Evolutionary conservation across 2,888 invertebrate genomes (phyloP).

Genomic region (Chelonus formosanus): DNA sequence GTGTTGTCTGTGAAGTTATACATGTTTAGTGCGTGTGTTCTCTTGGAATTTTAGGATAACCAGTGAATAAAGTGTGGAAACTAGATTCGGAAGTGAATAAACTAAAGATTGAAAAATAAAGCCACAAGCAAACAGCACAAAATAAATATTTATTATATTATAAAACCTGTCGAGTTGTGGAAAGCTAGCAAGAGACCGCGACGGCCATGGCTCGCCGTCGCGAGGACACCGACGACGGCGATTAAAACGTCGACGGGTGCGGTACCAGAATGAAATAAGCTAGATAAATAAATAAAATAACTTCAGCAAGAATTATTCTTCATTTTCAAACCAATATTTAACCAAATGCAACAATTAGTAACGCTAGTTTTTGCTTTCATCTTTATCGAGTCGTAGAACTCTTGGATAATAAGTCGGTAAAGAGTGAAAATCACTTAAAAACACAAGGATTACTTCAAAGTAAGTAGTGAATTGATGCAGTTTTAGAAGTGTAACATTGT

Average conservation of each 20-base stretch:
- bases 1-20: conserved; percentile 40
- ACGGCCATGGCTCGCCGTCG: conserved; percentile 46
- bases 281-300: conserved; percentile 18
- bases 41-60: conserved; percentile 3
- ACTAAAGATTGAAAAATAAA: conserved; percentile 4
- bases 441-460: conserved; percentile 20
- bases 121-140: not conserved
- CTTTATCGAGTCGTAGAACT: too few relatives aligned
- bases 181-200: conserved; percentile 32
- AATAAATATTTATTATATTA: conserved; percentile 3
- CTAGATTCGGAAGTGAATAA: not conserved
- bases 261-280: conserved; percentile 36
- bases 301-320: not conserved
- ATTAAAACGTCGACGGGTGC: conserved; percentile 39
- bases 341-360: too few relatives aligned
- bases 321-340: too few relatives aligned
- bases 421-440: not conserved
- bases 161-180: not conserved
- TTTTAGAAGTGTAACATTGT: not conserved
- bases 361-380: too few relatives aligned
- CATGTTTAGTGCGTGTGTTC: conserved; percentile 40
- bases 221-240: conserved; percentile 44
- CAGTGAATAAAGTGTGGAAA: conserved; percentile 5
- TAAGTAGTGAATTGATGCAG: not conserved
- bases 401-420: too few relatives aligned